Base-by-base conservation (phyloP, 2,113 vertebrate species). In the Vidua macroura region DNA sequence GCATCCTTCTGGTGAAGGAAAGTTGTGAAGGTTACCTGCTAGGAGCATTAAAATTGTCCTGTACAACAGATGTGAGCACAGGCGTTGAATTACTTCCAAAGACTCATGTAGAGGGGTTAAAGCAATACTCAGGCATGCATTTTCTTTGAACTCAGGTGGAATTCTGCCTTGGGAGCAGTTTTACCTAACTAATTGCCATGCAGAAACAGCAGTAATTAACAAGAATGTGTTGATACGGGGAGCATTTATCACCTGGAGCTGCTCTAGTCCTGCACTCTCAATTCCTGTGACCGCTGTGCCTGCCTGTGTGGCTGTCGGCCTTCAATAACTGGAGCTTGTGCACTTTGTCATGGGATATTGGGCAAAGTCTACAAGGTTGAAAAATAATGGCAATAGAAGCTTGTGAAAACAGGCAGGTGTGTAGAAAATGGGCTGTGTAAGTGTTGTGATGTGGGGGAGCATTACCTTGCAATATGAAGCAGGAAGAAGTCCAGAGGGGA, bases 81-180 rank as follows among this genome's bases (percentile, higher is more conserved):
- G 33, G 25, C 3, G 0, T 33, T 85, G 72, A 48, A 46, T 73
- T 70, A 33, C 39, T 75, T 87, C 39, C 52, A 58, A 59, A 64
- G 33, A 22, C 63, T 52, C 22, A 0, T 37, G 48, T 18, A 23
- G 41, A 83, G 62, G 80, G 28, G 73, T 91, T 86, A 63, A 86
- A 93, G 48, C 64, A 67, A 11, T 24, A 63, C 33, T 82, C 35
- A 52, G 74, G 37, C n/a, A 24, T 17, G 35, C 52, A 8, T 73
- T 72, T 24, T 20, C 49, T 85, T 91, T 91, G 82, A 93, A 53
- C 87, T 53, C 53, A 43, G 23, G 7, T 75, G 80, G 49, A 82
- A 52, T 94, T 90, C 84, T 90, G 81, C 90, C 81, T 78, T 82
- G 70, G 74, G 84, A 92, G 68, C 49, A 67, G 41, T 77, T 77